Evolutionary conservation across 1,140 invertebrate species (phyloP), one percentile per base, ranked within the genome.

Genomic region (Dreissena rostriformis): DNA sequence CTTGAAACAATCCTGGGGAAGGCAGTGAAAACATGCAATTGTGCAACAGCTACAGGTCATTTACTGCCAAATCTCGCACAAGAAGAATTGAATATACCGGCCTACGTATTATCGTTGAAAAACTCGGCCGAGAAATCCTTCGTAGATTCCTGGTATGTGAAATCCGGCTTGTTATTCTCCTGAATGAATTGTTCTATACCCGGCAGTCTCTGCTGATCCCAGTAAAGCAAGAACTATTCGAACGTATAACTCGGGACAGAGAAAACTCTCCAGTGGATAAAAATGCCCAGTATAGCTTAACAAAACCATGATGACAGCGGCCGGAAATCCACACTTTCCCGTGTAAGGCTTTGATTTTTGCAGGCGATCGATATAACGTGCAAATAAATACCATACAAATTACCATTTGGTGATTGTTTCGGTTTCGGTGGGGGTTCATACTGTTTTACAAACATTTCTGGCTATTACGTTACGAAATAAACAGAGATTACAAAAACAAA

Each of bases 211-310:
- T 61, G 57, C 19, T 7, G 51, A 28, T 86, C 65, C 92, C 92
- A 93, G n/a, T 86, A 12, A 15, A 75, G 55, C 92, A 92, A 94
- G 22, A 88, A 84, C 61, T 82, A 80, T 89, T 92, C 85, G 87
- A 82, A 86, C 55, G 85, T 61, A 82, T 89, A 93, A 29, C 85
- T 85, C 11, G 92, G 92, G 10, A 93, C 92, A 17, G 91, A 91
- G 79, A 92, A 92, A 5, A 92, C 87, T 24, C 92, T 91, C 92
- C 92, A 93, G 71, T 93, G 91, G 10, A 93, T 67, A 82, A 93
- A 93, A 51, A 93, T 93, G 0, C 92, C 92, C 24, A 93, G 24
- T 77, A 93, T 94, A 19, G 88, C 88, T n/a, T 93, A 86, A 63
- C 94, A 93, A 86, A 88, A 94, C 93, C 93, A 93, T n/a, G n/a